Evolutionary conservation across 2,113 vertebrate genomes (phyloP), one percentile per base, ranked within the genome.

Genomic region (Mastomys coucha): DNA sequence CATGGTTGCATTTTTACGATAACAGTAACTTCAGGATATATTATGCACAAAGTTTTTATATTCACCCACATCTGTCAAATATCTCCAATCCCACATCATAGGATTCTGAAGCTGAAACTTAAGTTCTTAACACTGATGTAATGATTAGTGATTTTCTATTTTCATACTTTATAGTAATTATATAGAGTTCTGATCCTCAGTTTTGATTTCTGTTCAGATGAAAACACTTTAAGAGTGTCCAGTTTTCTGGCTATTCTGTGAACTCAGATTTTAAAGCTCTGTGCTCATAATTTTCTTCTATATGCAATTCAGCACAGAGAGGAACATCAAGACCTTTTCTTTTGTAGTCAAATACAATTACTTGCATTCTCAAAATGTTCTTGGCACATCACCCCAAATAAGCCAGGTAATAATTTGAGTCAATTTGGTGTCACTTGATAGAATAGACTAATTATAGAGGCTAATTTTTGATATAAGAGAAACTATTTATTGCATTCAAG

Each of bases 391-490:
- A 91, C 70, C 69, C 53, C 86, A 92, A 86, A 96, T 65, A 97
- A 92, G 45, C 51, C 65, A 96, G 70, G 72, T 97, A 92, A 92
- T 91, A 93, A 95, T 94, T 93, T 96, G 92, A 86, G 45, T 86
- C 92, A 81, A 12, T 85, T 33, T 92, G 36, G 91, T 95, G 80
- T 76, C 73, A 89, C 11, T 88, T 88, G 45, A 90, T 92, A 89
- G 92, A 75, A 90, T 31, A 91, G 10, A 77, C 80, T 95, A 91
- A 95, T 95, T 92, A 92, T 39, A 95, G 72, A 85, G 80, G 88
- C 28, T 31, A 42, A 85, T 95, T 95, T 96, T 96, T 70, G 14
- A 96, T 78, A 72, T 82, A 12, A 94, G 88, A 93, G 42, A 77
- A 67, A 11, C 90, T 97, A 75, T 87, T 67, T 51, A 91, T 14